Evolutionary conservation across 2,113 vertebrate genomes (phyloP), one percentile per base, ranked within the genome.

Genomic region (Nerophis ophidion): DNA sequence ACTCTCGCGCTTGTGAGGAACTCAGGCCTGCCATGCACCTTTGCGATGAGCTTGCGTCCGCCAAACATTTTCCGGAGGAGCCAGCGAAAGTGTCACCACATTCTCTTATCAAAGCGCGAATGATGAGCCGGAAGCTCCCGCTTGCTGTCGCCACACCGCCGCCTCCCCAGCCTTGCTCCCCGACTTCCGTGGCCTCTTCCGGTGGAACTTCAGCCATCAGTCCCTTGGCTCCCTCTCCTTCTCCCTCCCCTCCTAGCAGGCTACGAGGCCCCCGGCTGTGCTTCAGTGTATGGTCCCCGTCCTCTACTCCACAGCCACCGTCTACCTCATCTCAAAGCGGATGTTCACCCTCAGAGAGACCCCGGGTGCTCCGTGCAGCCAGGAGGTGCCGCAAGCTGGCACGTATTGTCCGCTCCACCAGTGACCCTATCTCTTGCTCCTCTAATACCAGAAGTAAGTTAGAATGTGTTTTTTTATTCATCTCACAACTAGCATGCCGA

Each of bases 341-440:
- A 59, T 15, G 57, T 54, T 61, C 82, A 0, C 47, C 74, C 6
- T 61, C 61, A 0, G 89, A 92, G 60, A 70, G 77, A 38, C 79
- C 82, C 15, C 79, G 47, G n/a, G 86, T 35, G 16, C 79, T 80
- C 35, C 83, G 85, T 56, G 80, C 57, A 12, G 1, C 47, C 14
- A 71, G 77, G 33, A 81, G 72, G 44, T 67, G 82, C 64, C 80
- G 80, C 61, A 91, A 84, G 57, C 82, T 88, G 79, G 85, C 83
- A 13, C 89, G 51, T 36, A 89, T 98, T 9, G 91, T 95, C 67
- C 93, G 93, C 1, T 99, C 96, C 10, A 92, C 91, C 85, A 99
- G 96, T 40, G 95, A 98, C 85, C 96, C 96, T 0, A 81, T 93
- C 33, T 91, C 93, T 0, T 95, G 92, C 54, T 84, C 85, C 0